A percentile compares a stretch with the other conserved stretches of the same genome.
phyloP scores from a whole-genome alignment of 2,888 invertebrate genomes.

The Lasioglossum pauxillum region DNA sequence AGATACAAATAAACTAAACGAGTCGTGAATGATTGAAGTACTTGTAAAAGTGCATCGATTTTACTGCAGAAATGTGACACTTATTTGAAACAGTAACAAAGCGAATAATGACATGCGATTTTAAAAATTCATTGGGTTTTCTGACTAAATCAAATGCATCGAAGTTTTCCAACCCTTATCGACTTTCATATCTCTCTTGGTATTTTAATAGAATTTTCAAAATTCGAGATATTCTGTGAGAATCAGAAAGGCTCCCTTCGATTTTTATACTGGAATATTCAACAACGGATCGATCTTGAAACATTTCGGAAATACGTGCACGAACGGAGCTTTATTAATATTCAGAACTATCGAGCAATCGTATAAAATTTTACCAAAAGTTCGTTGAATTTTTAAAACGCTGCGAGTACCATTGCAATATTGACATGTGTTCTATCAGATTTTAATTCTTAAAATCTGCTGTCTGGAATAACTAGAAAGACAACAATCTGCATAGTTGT shows the following conservation, averaged over 20 bases:
- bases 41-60: background rate
- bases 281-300: background rate
- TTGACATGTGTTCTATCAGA: background rate
- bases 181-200: background rate
- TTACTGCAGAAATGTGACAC: background rate
- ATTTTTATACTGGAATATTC: background rate
- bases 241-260: background rate
- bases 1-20: background rate
- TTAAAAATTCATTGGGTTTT: background rate
- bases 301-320: background rate
- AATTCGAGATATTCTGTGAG: background rate
- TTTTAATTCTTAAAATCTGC: background rate
- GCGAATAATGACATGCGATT: background rate
- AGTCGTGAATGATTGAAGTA: background rate
- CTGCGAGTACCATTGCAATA: background rate
- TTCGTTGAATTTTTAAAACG: background rate
- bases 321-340: background rate
- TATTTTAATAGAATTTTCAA: background rate
- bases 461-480: background rate
- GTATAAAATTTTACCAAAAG: background rate
- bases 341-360: background rate
- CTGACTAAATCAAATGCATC: background rate
- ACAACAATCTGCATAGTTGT: background rate
- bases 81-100: too few species aligned
- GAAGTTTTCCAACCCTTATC: background rate